Conservation (phyloP, 2,113 vertebrate genomes). For the Trinectes maculatus region DNA sequence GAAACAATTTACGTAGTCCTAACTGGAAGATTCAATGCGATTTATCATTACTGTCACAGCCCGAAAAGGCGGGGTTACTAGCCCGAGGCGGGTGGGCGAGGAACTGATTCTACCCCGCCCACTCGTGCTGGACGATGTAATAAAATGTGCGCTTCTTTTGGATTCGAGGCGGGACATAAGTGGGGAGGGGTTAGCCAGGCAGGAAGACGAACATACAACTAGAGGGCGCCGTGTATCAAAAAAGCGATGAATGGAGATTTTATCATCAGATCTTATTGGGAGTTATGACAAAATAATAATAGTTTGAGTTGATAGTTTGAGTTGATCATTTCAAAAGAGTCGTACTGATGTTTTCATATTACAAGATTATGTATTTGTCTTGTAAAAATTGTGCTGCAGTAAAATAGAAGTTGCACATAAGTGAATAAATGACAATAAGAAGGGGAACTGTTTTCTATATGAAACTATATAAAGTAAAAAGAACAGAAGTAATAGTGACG, state of each 20-base stretch:
- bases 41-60: neutral
- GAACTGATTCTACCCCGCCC: slow-evolving; percentile 15
- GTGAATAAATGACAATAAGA: no score
- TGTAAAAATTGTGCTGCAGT: no score
- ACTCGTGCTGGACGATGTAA: fast-evolving
- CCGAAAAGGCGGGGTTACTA: neutral
- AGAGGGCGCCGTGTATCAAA: slow-evolving; percentile 5
- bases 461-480: no score
- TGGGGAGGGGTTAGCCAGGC: slow-evolving; percentile 45
- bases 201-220: neutral
- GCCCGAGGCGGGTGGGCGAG: fast-evolving
- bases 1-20: slow-evolving; percentile 60
- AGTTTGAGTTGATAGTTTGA: no score
- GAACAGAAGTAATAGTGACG: no score
- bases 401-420: no score
- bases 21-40: neutral
- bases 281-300: no score
- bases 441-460: no score
- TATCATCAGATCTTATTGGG: no score
- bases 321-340: no score
- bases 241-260: neutral
- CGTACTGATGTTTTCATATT: no score
- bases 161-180: slow-evolving; percentile 57
- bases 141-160: slow-evolving; percentile 20
- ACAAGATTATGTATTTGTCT: no score